Conservation (phyloP, 2,888 invertebrate genomes). For the Thecocarcelia acutangulata region DNA sequence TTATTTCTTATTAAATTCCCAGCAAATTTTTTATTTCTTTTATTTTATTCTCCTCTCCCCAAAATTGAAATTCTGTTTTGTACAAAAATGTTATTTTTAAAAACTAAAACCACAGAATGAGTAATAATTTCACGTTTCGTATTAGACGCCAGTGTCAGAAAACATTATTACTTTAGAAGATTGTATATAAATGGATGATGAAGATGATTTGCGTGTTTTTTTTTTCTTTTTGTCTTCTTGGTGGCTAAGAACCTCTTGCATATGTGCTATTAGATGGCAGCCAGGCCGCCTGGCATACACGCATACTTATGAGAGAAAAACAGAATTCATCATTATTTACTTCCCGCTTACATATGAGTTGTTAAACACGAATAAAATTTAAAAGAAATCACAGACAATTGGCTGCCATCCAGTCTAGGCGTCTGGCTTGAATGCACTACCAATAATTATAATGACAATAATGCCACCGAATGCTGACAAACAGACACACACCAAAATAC, state of each 20-base stretch:
- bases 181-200: conserved; percentile 29
- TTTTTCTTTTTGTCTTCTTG: not conserved
- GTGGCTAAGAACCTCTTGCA: conserved; percentile 28
- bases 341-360: conserved; percentile 34
- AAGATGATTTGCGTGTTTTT: conserved; percentile 22
- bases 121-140: not conserved
- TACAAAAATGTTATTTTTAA: not conserved
- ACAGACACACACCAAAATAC: not conserved
- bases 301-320: not conserved
- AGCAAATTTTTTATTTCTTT: too few relatives aligned
- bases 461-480: conserved; percentile 31
- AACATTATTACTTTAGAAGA: conserved; percentile 11
- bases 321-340: conserved; percentile 15
- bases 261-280: conserved; percentile 37
- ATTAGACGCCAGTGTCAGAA: conserved; percentile 35
- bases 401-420: conserved; percentile 72
- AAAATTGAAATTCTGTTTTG: too few relatives aligned
- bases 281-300: conserved; percentile 16
- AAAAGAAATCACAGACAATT: conserved; percentile 60
- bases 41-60: too few relatives aligned
- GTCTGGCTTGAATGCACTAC: conserved; percentile 70
- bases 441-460: conserved; percentile 65
- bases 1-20: not conserved
- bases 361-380: conserved; percentile 19
- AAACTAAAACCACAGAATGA: not conserved